phyloP scores from a whole-genome alignment of 2,113 vertebrate genomes.

The Hippocampus guttulatus region DNA sequence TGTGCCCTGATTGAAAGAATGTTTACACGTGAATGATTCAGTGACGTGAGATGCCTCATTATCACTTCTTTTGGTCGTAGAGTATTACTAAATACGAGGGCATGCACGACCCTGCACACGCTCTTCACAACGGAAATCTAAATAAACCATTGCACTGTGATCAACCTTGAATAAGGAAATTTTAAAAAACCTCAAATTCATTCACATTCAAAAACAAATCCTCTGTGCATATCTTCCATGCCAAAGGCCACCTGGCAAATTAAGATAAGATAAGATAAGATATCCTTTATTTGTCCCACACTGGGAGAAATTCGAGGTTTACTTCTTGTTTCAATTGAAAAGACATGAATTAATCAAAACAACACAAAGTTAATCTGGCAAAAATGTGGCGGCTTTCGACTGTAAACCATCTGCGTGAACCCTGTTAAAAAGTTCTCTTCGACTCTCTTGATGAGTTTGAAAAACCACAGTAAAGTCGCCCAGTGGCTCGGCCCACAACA shows the following conservation, averaged over 20 bases:
- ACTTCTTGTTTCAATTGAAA: conserved; percentile 71
- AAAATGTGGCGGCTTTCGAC: conserved; percentile 61
- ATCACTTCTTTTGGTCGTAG: neutral
- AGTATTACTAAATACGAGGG: neutral
- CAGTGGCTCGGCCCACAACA: conserved; percentile 26
- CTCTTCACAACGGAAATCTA: neutral
- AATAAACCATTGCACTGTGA: neutral
- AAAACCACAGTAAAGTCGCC: conserved; percentile 37
- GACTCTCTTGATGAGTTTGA: conserved; percentile 35
- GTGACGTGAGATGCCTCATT: too few species aligned
- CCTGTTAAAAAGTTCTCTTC: conserved; percentile 52
- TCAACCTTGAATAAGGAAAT: neutral
- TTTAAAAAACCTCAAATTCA: neutral
- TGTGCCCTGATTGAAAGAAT: too few species aligned
- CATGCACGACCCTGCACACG: neutral
- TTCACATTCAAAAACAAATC: conserved; percentile 6
- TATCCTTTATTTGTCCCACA: too few species aligned
- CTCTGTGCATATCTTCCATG: conserved; percentile 49
- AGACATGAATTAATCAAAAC: conserved; percentile 66
- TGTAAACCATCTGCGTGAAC: conserved; percentile 70
- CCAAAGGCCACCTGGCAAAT: conserved; percentile 74
- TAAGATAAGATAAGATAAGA: too few species aligned
- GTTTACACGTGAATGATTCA: too few species aligned
- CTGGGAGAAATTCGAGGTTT: conserved; percentile 65
- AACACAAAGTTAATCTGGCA: conserved; percentile 68